A percentile compares a stretch with the other conserved stretches of the same genome.
Evolutionary conservation across 2,797 vertebrate genomes (phyloP).

Genomic region (Falco rusticolus): DNA sequence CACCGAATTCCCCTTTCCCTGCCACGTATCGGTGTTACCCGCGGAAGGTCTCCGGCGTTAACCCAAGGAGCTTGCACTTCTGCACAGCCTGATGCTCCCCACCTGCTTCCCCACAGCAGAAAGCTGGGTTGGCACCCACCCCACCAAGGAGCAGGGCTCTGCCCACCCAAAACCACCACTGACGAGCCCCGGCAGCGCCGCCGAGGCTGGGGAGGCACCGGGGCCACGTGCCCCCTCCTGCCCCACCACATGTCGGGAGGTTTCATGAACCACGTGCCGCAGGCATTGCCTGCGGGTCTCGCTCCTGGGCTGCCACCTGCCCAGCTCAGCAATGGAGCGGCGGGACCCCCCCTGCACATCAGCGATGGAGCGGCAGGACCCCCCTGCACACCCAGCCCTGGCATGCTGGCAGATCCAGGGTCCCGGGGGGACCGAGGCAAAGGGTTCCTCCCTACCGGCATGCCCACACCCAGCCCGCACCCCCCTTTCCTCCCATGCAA

Average conservation of each 20-base stretch:
- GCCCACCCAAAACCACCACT: neutral
- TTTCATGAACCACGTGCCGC: no score
- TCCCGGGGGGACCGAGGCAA: neutral
- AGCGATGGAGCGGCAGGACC: no score
- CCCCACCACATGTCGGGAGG: rapidly evolving
- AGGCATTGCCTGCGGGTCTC: rapidly evolving
- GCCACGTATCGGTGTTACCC: no score
- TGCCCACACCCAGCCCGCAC: neutral
- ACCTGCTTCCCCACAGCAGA: neutral
- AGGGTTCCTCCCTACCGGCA: neutral
- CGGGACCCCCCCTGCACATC: neutral
- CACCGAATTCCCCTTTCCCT: rapidly evolving
- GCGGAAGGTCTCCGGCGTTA: neutral
- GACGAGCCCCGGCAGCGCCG: neutral
- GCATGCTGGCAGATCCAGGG: neutral
- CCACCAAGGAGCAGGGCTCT: neutral
- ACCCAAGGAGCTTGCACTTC: neutral
- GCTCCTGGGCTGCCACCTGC: neutral
- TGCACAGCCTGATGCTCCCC: neutral
- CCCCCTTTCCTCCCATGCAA: neutral
- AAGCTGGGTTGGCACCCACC: neutral
- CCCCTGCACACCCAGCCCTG: neutral
- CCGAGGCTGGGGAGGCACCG: no score
- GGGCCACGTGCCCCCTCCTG: neutral
- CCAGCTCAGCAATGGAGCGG: rapidly evolving